phyloP scores from a whole-genome alignment of 2,888 invertebrate genomes.

The Adineta ricciae region DNA sequence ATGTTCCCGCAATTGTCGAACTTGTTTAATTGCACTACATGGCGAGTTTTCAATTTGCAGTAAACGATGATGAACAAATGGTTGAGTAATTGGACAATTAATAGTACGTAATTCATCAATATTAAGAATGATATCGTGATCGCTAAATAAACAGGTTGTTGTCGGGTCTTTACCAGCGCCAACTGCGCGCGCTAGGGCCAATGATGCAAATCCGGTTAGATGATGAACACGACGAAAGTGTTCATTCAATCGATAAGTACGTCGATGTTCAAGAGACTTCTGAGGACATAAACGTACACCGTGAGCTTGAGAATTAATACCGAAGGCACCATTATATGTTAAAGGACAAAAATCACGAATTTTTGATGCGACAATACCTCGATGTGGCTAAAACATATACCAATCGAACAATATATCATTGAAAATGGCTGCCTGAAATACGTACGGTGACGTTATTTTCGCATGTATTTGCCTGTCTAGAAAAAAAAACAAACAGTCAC shows the following conservation, averaged over 20 bases:
- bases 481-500: not conserved
- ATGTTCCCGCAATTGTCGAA: not conserved
- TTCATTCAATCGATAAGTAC: not conserved
- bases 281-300: not conserved
- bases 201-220: not conserved
- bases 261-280: not conserved
- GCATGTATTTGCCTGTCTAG: not conserved
- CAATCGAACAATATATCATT: not conserved
- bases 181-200: not conserved
- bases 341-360: not conserved
- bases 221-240: not conserved
- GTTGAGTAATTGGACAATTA: not conserved
- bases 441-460: not conserved
- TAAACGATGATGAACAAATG: not conserved
- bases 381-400: not conserved
- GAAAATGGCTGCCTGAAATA: not conserved
- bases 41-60: not conserved
- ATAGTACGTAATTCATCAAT: not conserved
- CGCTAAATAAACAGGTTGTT: not conserved
- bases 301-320: not conserved
- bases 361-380: not conserved
- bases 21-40: not conserved
- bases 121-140: not conserved
- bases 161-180: not conserved
- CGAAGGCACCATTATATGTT: not conserved